These are phyloP conservation scores for Cladorhizidae sp. DNA, from an alignment of 37 sponge, comb jelly and placozoan species.

Conservation along the genomic window DNA sequence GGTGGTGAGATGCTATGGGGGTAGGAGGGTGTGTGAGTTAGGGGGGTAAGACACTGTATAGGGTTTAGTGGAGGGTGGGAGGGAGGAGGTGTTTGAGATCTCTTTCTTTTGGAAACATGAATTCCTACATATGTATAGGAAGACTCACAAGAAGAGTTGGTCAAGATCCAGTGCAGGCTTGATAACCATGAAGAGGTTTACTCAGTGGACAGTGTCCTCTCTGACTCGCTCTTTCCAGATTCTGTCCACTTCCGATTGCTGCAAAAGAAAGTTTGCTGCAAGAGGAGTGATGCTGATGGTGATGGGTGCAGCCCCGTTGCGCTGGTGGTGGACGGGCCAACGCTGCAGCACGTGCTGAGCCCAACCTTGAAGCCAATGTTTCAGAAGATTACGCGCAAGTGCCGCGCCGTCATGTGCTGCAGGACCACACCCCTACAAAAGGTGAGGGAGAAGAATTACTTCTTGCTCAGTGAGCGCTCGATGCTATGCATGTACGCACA, in stretches of 20 bases:
- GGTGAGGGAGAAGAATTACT: conserved; percentile 47
- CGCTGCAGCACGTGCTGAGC: conserved; percentile 53
- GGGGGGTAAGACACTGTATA: too few species aligned
- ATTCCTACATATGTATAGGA: conserved; percentile 15
- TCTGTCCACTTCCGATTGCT: background rate
- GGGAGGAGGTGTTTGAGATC: background rate
- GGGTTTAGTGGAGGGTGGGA: too few species aligned
- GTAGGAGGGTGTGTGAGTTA: too few species aligned
- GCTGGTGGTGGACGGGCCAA: conserved; percentile 76
- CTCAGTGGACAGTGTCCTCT: background rate
- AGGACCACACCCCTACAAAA: conserved; percentile 85
- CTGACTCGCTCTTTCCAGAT: background rate
- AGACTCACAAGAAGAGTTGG: conserved; percentile 12
- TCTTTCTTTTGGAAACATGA: too few species aligned
- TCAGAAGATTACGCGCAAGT: conserved; percentile 35
- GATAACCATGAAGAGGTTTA: background rate
- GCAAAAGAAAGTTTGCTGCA: background rate
- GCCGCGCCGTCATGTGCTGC: conserved; percentile 82
- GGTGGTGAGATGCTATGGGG: too few species aligned
- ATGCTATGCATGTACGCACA: too few species aligned
- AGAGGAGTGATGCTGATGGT: background rate
- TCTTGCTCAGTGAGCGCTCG: too few species aligned
- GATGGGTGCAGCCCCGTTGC: conserved; percentile 21
- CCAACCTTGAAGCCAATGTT: conserved; percentile 38
- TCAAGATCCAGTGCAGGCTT: background rate